These are phyloP conservation scores for Daptonema setosum DNA, from an alignment of 2,888 invertebrate genomes.

Conservation along the genomic window DNA sequence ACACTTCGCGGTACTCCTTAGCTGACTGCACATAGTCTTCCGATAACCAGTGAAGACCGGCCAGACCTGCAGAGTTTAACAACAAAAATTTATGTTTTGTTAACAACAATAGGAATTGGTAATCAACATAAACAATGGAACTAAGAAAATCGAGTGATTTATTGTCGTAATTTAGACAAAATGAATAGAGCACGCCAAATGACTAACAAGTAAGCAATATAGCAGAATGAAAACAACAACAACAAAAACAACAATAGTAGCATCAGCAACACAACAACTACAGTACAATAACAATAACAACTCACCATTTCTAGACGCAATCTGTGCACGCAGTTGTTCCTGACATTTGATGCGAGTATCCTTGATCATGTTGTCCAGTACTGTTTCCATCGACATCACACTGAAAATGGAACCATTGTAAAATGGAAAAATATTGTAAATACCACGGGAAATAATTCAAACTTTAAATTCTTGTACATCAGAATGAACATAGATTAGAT, in stretches of 20 bases:
- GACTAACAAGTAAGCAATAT: too few relatives aligned
- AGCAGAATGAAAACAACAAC: too few relatives aligned
- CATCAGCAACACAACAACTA: too few relatives aligned
- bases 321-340: slow-evolving; percentile 40
- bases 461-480: too few relatives aligned
- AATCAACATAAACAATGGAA: slow-evolving; percentile 2
- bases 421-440: neutral
- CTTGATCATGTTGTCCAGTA: slow-evolving; percentile 43
- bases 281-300: too few relatives aligned
- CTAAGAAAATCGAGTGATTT: too few relatives aligned
- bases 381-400: slow-evolving; percentile 40
- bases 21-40: slow-evolving; percentile 38
- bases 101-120: neutral
- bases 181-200: too few relatives aligned
- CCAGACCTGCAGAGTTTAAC: slow-evolving; percentile 33
- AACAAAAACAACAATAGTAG: too few relatives aligned
- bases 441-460: neutral
- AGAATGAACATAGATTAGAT: too few relatives aligned
- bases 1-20: slow-evolving; percentile 40
- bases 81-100: too few relatives aligned
- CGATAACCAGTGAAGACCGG: slow-evolving; percentile 41
- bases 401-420: too few relatives aligned
- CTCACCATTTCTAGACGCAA: slow-evolving; percentile 44
- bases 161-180: too few relatives aligned
- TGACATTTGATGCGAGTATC: slow-evolving; percentile 42